phyloP scores from a whole-genome alignment of 2,113 vertebrate species.

The Oryctolagus cuniculus region DNA sequence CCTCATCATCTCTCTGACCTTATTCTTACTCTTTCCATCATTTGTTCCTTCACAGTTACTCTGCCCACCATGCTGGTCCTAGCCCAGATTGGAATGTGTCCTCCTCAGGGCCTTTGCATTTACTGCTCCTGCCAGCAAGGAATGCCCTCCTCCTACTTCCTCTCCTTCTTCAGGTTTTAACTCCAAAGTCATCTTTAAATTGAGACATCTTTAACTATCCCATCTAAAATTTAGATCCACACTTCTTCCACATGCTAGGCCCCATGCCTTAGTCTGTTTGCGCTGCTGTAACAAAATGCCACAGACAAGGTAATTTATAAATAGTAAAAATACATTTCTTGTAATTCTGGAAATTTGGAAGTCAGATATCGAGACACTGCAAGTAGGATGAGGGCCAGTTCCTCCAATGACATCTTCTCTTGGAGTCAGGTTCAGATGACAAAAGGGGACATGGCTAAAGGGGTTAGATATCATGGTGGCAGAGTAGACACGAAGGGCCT shows the following conservation, averaged over 20 bases:
- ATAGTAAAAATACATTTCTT: not conserved
- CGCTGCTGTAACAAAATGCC: not conserved
- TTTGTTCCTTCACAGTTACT: not conserved
- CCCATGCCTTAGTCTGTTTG: not conserved
- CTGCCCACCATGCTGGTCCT: not conserved
- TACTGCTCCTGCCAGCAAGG: not conserved
- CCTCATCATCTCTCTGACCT: not conserved
- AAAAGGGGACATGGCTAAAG: no score
- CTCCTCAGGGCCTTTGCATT: not conserved
- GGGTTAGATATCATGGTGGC: not conserved
- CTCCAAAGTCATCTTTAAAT: not conserved
- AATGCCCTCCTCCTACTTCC: not conserved
- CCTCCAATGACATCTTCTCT: not conserved
- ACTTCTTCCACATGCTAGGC: not conserved
- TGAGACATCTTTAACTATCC: not conserved
- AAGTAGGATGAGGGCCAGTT: not conserved
- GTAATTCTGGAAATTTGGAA: not conserved
- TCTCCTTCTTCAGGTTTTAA: not conserved
- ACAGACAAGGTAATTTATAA: not conserved
- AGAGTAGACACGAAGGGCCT: not conserved
- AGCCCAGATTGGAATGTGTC: not conserved
- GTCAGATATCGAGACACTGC: not conserved
- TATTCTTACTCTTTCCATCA: not conserved
- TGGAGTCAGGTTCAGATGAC: not conserved
- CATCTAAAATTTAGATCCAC: not conserved